Conservation (phyloP, 2,113 vertebrate species). For the Sylvilagus bachmani region DNA sequence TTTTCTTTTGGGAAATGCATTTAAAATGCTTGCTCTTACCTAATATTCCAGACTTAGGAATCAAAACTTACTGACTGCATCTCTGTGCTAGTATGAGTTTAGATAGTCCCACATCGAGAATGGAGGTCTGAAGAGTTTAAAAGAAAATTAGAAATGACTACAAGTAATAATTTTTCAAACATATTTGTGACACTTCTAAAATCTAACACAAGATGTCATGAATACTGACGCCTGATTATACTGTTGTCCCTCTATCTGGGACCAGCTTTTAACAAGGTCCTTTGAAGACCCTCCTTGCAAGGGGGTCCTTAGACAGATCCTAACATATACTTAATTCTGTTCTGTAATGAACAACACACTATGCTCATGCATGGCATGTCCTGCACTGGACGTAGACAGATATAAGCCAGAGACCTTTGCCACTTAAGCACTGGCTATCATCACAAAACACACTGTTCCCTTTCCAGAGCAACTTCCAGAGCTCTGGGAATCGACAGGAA, state of each 20-base stretch:
- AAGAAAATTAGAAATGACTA: slow-evolving; percentile 77
- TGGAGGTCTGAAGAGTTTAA: slow-evolving; percentile 78
- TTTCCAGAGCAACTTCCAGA: slow-evolving; percentile 54
- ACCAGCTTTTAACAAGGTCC: slow-evolving; percentile 25
- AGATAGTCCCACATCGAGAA: slow-evolving; percentile 74
- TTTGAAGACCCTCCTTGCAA: slow-evolving; percentile 51
- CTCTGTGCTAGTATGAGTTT: slow-evolving; percentile 75
- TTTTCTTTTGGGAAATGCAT: slow-evolving; percentile 64
- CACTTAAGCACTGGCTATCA: slow-evolving; percentile 57
- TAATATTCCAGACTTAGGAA: slow-evolving; percentile 77
- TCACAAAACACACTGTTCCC: slow-evolving; percentile 15
- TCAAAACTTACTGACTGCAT: slow-evolving; percentile 79
- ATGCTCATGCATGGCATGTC: slow-evolving; percentile 38
- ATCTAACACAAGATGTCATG: slow-evolving; percentile 61
- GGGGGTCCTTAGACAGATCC: slow-evolving; percentile 19
- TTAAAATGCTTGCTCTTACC: slow-evolving; percentile 78
- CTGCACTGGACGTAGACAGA: slow-evolving; percentile 46
- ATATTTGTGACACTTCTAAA: slow-evolving; percentile 67
- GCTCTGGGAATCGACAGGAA: slow-evolving; percentile 22
- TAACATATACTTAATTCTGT: slow-evolving; percentile 55
- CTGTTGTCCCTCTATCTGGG: slow-evolving; percentile 9
- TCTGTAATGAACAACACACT: slow-evolving; percentile 36
- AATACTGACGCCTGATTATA: slow-evolving; percentile 19
- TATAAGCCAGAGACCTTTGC: slow-evolving; percentile 59
- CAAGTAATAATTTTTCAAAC: slow-evolving; percentile 66